Evolutionary conservation across 2,113 vertebrate species (phyloP), one percentile per base, ranked within the genome.

Genomic region (Elgaria multicarinata): DNA sequence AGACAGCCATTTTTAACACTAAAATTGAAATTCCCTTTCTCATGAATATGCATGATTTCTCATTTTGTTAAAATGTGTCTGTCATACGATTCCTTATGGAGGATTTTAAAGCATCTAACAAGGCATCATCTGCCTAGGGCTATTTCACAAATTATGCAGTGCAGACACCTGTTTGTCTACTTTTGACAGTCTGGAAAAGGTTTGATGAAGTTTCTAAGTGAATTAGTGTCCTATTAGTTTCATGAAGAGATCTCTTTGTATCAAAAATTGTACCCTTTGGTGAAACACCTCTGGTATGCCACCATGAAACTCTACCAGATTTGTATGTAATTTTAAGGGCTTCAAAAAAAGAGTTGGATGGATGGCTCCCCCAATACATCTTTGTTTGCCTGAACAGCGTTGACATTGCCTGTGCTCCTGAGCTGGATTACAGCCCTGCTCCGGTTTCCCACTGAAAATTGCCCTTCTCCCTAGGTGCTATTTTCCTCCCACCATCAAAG

Each of bases 41-140:
- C 83, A 89, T 91, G 87, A 89, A 85, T 67, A 88, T 62, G 76
- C 26, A 81, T 89, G 62, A 62, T 92, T 91, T 81, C 90, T 74
- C 62, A 74, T 50, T 33, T 83, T 86, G 33, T 88, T 62, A 86
- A 9, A 0, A 58, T 33, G 0, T 24, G 46, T 46, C 82, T 89
- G 82, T 78, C 83, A 77, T 53, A 4, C 71, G 62, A 66, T 74
- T 86, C 69, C 78, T 28, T 36, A 71, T 71, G 10, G 71, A 67
- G 77, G 82, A 87, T 85, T 31, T 66, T 42, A 80, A n/a, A 71
- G n/a, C 39, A 69, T 18, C 87, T n/a, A 62, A 31, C 39, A 71
- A 86, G 58, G 66, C 79, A 26, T 26, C 14, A 86, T 12, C 28
- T 67, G 82, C 76, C 44, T 75, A 1, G 67, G 76, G 83, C 64